Conservation (phyloP, 2,888 invertebrate genomes). For the Leucozona laternaria region DNA sequence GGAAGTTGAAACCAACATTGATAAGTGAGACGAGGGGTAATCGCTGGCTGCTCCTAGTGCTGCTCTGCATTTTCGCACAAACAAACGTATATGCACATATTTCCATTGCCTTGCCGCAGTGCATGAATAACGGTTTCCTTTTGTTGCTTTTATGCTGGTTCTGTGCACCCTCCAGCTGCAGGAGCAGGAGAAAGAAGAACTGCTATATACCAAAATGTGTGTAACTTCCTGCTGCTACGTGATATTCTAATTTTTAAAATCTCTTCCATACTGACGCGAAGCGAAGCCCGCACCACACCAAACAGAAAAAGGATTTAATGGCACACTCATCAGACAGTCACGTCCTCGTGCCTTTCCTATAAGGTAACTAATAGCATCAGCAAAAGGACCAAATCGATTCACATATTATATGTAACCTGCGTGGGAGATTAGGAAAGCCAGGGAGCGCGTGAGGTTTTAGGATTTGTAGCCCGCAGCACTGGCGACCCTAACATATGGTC, state of each 20-base stretch:
- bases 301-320: conserved; percentile 52
- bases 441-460: conserved; percentile 51
- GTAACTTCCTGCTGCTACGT: conserved; percentile 70
- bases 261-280: conserved; percentile 35
- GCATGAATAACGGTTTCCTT: conserved; percentile 67
- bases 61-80: conserved; percentile 49
- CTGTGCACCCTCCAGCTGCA: not conserved
- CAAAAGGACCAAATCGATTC: not conserved
- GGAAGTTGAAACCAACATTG: not conserved
- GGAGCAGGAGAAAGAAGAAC: not conserved
- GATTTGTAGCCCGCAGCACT: conserved; percentile 47
- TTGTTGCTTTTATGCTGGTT: conserved; percentile 38
- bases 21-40: conserved; percentile 46
- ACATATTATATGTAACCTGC: conserved; percentile 44
- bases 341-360: conserved; percentile 17
- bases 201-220: conserved; percentile 12
- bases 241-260: conserved; percentile 69
- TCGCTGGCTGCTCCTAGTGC: conserved; percentile 17
- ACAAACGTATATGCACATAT: not conserved
- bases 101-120: conserved; percentile 36
- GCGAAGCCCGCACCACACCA: conserved; percentile 50
- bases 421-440: conserved; percentile 47
- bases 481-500: conserved; percentile 49
- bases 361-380: conserved; percentile 35
- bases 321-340: conserved; percentile 54